Base-by-base conservation (phyloP, 1,140 invertebrate genomes). In the Drosophila rhopaloa region DNA sequence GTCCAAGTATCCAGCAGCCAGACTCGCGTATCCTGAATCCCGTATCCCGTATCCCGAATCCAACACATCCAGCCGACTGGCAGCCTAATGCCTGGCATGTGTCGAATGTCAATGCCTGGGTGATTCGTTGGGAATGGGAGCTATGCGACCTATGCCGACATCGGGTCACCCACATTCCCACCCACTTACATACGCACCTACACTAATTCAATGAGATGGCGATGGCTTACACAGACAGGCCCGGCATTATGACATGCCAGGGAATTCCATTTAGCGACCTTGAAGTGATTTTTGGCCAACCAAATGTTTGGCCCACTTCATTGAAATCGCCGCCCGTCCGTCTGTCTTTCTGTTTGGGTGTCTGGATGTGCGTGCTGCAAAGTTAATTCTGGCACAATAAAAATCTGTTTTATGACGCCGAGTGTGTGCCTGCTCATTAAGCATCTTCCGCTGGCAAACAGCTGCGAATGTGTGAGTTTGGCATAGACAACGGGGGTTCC, bases 351-450 rank as follows among this genome's bases (percentile, higher is more conserved):
- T 57, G 41, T 37, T 24, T 35, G 57, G n/a, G 19, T 55, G 43
- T 29, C 43, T 43, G 53, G 24, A 47, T 62, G 40, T 56, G 56
- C 75, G 74, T 77, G 63, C 47, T 61, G 19, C 51, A 62, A 71
- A 76, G 79, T 86, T 86, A 88, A 86, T 86, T 86, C 67, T 37
- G 57, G 66, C 58, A 54, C 71, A 88, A 86, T 86, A 82, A 86
- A 86, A 86, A 82, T 88, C 82, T 65, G 70, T 86, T 86, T 88
- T 88, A 86, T 73, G 79, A 54, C 35, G 44, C 62, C 44, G 41
- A 58, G 50, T 80, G 55, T 75, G 53, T 85, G 81, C 72, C 57
- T 86, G 80, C 83, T 88, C 84, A 88, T 89, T 84, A 89, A 76
- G 80, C 76, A 60, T 60, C 83, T 86, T 88, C 72, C 79, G 75